These are phyloP conservation scores for Odocoileus virginianus DNA, from an alignment of 2,113 vertebrate species.

Conservation along the genomic window DNA sequence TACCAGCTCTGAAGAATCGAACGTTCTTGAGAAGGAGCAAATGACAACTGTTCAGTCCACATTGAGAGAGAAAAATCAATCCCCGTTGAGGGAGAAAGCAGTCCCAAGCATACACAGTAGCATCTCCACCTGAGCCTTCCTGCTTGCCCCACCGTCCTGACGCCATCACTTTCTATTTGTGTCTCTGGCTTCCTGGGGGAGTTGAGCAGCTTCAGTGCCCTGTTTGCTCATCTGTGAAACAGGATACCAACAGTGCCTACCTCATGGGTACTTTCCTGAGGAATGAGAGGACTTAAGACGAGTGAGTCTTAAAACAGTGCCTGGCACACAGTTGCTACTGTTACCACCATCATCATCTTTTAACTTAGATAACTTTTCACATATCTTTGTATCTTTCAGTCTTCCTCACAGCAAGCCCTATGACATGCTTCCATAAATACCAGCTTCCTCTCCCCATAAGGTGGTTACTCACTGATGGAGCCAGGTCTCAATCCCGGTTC, in stretches of 20 bases:
- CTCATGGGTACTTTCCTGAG: neutral
- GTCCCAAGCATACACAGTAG: fast-evolving
- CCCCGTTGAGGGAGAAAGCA: neutral
- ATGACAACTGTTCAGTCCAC: neutral
- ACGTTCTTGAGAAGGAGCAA: neutral
- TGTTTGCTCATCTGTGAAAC: neutral
- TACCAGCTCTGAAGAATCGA: neutral
- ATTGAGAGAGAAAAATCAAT: neutral
- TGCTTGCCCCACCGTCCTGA: neutral
- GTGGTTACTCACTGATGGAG: neutral
- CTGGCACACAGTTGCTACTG: neutral
- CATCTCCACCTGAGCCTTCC: neutral
- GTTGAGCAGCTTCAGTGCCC: neutral
- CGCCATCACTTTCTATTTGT: neutral
- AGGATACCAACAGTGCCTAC: neutral
- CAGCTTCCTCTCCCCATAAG: neutral
- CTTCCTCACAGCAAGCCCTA: neutral
- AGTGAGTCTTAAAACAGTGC: neutral
- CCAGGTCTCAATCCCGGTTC: neutral
- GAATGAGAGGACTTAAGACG: neutral
- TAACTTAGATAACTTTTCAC: neutral
- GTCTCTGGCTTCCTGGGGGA: neutral
- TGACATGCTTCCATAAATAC: neutral
- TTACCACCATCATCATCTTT: neutral
- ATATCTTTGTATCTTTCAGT: neutral